These are phyloP conservation scores for Thaumetopoea pityocampa DNA, from an alignment of 1,140 invertebrate species.

Conservation along the genomic window DNA sequence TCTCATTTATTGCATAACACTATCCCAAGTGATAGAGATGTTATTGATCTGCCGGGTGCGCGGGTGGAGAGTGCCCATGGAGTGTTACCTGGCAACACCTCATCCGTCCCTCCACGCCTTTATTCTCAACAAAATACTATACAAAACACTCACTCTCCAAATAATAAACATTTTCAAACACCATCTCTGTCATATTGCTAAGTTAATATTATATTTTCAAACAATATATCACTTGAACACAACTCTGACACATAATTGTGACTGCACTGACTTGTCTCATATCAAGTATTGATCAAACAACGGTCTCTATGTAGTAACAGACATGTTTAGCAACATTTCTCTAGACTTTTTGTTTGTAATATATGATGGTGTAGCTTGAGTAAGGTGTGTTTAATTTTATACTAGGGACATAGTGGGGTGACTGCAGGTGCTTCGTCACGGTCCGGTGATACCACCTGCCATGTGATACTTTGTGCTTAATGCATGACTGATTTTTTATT, in stretches of 20 bases:
- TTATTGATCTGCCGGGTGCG: constrained; percentile 68
- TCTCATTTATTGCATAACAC: constrained; percentile 56
- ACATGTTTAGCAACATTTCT: constrained; percentile 29
- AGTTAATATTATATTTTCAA: constrained; percentile 25
- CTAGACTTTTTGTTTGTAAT: constrained; percentile 29
- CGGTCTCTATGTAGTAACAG: constrained; percentile 51
- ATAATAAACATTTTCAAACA: constrained; percentile 75
- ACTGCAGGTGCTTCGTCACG: constrained; percentile 60
- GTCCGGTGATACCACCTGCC: constrained; percentile 56
- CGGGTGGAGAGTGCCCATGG: constrained; percentile 49
- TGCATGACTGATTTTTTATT: constrained; percentile 51
- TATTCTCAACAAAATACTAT: constrained; percentile 33
- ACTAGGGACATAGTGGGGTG: constrained; percentile 43
- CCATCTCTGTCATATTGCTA: constrained; percentile 70
- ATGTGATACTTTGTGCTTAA: constrained; percentile 35
- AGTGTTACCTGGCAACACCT: constrained; percentile 67
- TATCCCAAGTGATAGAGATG: constrained; percentile 57
- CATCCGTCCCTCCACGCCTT: constrained; percentile 50
- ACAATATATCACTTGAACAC: constrained; percentile 25
- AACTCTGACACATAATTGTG: constrained; percentile 42
- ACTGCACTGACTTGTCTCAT: constrained; percentile 28
- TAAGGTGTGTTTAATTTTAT: constrained; percentile 35
- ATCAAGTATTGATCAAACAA: constrained; percentile 65
- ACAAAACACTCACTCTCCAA: constrained; percentile 71
- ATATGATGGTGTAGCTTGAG: constrained; percentile 22